These are phyloP conservation scores for Mimumesa dahlbomi DNA, from an alignment of 2,888 invertebrate genomes.

Conservation along the genomic window DNA sequence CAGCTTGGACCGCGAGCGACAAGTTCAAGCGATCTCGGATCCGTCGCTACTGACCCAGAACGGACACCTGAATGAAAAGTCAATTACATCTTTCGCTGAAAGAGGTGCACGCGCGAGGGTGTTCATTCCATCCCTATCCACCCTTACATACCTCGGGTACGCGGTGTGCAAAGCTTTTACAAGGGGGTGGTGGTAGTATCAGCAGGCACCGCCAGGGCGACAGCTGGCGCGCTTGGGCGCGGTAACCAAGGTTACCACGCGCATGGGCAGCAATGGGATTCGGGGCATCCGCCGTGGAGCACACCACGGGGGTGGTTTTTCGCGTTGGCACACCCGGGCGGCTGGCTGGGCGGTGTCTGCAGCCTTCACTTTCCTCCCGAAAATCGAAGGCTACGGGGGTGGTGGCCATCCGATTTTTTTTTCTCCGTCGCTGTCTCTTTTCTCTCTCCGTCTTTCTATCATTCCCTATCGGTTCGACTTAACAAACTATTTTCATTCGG, in stretches of 20 bases:
- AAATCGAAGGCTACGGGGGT: constrained; percentile 65
- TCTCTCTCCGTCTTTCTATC: neutral
- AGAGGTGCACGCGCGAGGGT: constrained; percentile 1
- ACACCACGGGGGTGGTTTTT: constrained; percentile 72
- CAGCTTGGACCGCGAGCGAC: no score
- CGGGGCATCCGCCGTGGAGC: constrained; percentile 56
- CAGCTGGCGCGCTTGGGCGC: constrained; percentile 49
- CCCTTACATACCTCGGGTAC: neutral
- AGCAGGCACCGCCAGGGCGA: constrained; percentile 24
- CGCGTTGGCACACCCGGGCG: constrained; percentile 76
- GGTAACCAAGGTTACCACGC: constrained; percentile 61
- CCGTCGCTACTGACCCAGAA: no score
- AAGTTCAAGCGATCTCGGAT: no score
- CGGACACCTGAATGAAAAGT: no score
- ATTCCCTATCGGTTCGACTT: neutral
- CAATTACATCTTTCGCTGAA: no score
- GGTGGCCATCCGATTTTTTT: constrained; percentile 43
- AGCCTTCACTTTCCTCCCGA: constrained; percentile 76
- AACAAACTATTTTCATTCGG: no score
- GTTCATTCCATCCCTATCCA: constrained; percentile 1
- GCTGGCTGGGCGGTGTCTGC: constrained; percentile 82
- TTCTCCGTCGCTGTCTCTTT: constrained; percentile 17
- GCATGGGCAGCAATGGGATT: constrained; percentile 57
- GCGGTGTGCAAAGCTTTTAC: constrained; percentile 15
- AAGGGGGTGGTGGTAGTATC: constrained; percentile 27